Conservation (phyloP, 2,888 invertebrate genomes). For the Gisinianus flammeolus region DNA sequence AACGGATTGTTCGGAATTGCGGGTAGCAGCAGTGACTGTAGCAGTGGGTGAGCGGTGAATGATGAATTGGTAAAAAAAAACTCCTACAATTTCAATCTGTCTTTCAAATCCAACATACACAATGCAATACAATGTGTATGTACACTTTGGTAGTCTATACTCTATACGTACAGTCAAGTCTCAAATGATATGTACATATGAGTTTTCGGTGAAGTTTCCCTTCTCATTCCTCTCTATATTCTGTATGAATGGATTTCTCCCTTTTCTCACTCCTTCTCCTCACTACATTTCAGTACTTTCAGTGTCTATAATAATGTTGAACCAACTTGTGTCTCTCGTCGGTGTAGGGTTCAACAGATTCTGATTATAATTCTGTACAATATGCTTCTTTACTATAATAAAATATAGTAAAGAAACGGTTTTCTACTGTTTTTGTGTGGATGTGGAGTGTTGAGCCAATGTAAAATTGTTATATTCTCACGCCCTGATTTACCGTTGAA, state of each 20-base stretch:
- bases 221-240: slow-evolving; percentile 4
- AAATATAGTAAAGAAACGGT: too few relatives aligned
- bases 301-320: not conserved
- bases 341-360: too few relatives aligned
- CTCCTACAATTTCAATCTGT: not conserved
- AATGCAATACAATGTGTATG: not conserved
- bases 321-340: not conserved
- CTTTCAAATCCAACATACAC: not conserved
- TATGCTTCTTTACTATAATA: too few relatives aligned
- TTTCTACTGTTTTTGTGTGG: not conserved
- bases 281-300: not conserved
- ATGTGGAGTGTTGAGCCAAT: slow-evolving; percentile 5
- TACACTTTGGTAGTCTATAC: not conserved
- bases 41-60: too few relatives aligned
- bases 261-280: not conserved
- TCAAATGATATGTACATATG: too few relatives aligned
- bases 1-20: not conserved
- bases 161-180: too few relatives aligned
- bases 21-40: not conserved
- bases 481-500: slow-evolving; percentile 20
- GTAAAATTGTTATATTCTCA: slow-evolving; percentile 1
- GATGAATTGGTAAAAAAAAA: too few relatives aligned
- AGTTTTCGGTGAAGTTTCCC: too few relatives aligned
- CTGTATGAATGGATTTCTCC: not conserved
- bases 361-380: too few relatives aligned